These are phyloP conservation scores for Cryptus armator DNA, from an alignment of 2,888 invertebrate species.

Conservation along the genomic window DNA sequence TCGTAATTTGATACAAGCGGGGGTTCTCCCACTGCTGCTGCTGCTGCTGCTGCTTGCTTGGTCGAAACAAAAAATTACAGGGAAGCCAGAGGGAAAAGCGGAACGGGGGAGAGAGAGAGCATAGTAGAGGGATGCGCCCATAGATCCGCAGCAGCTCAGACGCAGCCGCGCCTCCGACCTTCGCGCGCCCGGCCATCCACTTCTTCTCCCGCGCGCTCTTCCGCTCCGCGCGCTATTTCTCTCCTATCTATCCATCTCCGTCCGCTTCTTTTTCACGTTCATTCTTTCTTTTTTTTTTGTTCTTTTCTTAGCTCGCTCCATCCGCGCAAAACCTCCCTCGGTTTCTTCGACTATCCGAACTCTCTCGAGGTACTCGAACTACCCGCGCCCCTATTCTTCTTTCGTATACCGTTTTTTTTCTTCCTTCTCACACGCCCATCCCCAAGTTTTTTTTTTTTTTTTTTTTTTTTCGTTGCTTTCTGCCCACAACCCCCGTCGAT, in stretches of 20 bases:
- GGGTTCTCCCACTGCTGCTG: constrained; percentile 43
- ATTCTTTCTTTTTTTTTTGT: constrained; percentile 25
- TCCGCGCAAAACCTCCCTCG: constrained; percentile 67
- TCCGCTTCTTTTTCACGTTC: constrained; percentile 67
- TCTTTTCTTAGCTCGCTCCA: constrained; percentile 32
- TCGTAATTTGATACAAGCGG: constrained; percentile 83
- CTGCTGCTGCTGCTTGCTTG: constrained; percentile 40
- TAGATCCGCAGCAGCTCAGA: constrained; percentile 82
- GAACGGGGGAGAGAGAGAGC: constrained; percentile 68
- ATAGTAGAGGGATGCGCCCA: constrained; percentile 77
- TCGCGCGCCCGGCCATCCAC: constrained; percentile 71
- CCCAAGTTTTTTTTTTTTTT: background rate
- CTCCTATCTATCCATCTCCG: constrained; percentile 72
- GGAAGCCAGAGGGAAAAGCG: constrained; percentile 70
- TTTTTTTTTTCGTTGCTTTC: constrained; percentile 49
- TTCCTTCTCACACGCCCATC: constrained; percentile 56
- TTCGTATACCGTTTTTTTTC: constrained; percentile 48
- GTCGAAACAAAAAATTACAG: constrained; percentile 80
- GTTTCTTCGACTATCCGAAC: constrained; percentile 64
- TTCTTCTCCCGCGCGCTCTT: constrained; percentile 50
- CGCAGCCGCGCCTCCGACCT: constrained; percentile 80
- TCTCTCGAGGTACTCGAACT: constrained; percentile 39
- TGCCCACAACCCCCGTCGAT: constrained; percentile 67
- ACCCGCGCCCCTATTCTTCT: constrained; percentile 37
- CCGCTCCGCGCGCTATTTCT: constrained; percentile 66